These are phyloP conservation scores for Lepidurus arcticus DNA, from an alignment of 1,140 invertebrate species.

Conservation along the genomic window DNA sequence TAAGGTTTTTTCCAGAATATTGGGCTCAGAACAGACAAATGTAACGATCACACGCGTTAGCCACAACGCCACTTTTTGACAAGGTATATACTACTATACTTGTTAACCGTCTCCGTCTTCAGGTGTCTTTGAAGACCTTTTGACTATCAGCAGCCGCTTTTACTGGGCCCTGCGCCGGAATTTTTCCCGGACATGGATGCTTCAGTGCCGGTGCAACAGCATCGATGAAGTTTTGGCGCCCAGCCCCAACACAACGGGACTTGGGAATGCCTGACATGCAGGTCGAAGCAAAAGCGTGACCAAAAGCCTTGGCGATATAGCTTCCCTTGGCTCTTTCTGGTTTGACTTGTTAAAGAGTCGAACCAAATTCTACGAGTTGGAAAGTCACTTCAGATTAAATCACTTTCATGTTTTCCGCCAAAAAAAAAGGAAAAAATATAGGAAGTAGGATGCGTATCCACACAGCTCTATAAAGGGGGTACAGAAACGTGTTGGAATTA, in stretches of 20 bases:
- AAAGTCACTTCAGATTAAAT: not conserved
- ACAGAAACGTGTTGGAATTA: not conserved
- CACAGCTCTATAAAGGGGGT: not conserved
- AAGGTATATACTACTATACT: not conserved
- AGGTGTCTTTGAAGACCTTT: not conserved
- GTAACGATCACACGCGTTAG: not conserved
- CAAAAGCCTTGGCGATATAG: not conserved
- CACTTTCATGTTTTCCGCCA: not conserved
- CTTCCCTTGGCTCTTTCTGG: not conserved
- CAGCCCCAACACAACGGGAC: conserved; percentile 12
- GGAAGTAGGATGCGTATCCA: not conserved
- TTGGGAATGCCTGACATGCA: conserved; percentile 17
- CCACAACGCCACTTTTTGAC: not conserved
- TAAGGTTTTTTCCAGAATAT: no score
- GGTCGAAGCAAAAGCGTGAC: conserved; percentile 20
- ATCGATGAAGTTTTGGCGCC: conserved; percentile 21
- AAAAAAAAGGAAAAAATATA: not conserved
- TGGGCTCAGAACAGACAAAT: not conserved
- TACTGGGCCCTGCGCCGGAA: not conserved
- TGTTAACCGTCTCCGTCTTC: conserved; percentile 5
- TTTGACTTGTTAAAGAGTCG: not conserved
- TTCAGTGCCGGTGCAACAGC: conserved; percentile 12
- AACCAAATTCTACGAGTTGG: not conserved
- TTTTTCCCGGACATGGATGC: conserved; percentile 21
- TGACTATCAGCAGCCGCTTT: conserved; percentile 6